Percentiles rank a stretch among this genome's conserved stretches.
phyloP scores from a whole-genome alignment of 2,113 vertebrate species.

The Piprites chloris region DNA sequence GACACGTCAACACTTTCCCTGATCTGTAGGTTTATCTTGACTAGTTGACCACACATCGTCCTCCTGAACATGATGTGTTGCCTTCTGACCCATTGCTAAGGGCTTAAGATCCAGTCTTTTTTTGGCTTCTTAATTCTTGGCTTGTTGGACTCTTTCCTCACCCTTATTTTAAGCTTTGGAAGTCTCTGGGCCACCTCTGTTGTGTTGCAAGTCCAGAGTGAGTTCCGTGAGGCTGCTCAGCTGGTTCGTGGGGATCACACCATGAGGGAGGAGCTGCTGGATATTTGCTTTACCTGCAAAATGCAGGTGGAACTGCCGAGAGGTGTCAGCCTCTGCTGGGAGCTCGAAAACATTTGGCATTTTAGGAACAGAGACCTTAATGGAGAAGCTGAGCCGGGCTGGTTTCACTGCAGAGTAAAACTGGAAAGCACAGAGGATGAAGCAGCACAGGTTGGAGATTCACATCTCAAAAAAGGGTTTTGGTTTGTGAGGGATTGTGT shows the following conservation, averaged over 20 bases:
- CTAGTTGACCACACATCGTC: background rate
- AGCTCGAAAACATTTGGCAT: background rate
- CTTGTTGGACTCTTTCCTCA: background rate
- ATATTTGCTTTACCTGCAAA: background rate
- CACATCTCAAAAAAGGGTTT: background rate
- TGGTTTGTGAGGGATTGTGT: background rate
- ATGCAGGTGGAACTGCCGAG: background rate
- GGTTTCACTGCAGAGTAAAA: background rate
- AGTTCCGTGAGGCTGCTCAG: background rate
- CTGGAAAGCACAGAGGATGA: background rate
- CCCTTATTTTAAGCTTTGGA: background rate
- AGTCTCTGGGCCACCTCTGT: background rate
- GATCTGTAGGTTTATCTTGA: background rate
- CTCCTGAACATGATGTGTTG: background rate
- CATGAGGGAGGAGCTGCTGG: background rate
- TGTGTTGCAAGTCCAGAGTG: background rate
- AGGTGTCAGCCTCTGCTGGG: background rate
- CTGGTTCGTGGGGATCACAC: background rate
- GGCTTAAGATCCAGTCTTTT: background rate
- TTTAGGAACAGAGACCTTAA: background rate
- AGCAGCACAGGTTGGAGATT: background rate
- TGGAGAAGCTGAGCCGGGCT: background rate
- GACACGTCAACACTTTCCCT: background rate
- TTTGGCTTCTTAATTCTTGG: background rate
- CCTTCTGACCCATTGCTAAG: background rate